A percentile compares a stretch with the other conserved stretches of the same genome.
Evolutionary conservation across 2,113 vertebrate genomes (phyloP).

Genomic region (Eulacestoma nigropectus): DNA sequence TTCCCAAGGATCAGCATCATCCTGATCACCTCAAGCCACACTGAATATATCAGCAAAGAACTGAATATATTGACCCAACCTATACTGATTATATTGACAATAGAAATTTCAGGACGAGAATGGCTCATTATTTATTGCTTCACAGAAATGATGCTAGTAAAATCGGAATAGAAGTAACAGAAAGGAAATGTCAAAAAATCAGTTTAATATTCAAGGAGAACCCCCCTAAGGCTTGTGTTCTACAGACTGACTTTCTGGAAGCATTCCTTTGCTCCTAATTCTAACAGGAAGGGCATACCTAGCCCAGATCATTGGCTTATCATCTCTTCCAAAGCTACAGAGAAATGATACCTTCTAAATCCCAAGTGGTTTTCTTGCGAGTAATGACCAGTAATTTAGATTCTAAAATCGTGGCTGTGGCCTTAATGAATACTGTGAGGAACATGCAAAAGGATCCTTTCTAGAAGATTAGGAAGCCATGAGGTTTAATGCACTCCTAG

Average conservation of each 20-base stretch:
- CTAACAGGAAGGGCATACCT: background rate
- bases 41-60: background rate
- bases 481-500: background rate
- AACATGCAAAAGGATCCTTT: background rate
- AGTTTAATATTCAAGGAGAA: background rate
- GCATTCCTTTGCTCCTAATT: background rate
- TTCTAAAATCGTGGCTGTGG: background rate
- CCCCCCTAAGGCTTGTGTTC: rapidly evolving
- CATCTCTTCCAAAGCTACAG: background rate
- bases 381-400: background rate
- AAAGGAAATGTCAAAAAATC: background rate
- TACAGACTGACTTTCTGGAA: background rate
- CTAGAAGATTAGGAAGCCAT: background rate
- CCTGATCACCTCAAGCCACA: rapidly evolving
- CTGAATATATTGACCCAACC: background rate
- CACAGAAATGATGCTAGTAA: rapidly evolving
- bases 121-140: background rate
- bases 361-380: too few relatives aligned
- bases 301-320: background rate
- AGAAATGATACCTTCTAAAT: background rate
- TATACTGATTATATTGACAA: background rate
- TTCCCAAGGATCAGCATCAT: background rate
- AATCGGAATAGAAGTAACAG: background rate
- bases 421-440: background rate
- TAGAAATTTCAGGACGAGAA: background rate